Evolutionary conservation across 2,797 vertebrate species (phyloP).

Genomic region (Denticeps clupeoides): DNA sequence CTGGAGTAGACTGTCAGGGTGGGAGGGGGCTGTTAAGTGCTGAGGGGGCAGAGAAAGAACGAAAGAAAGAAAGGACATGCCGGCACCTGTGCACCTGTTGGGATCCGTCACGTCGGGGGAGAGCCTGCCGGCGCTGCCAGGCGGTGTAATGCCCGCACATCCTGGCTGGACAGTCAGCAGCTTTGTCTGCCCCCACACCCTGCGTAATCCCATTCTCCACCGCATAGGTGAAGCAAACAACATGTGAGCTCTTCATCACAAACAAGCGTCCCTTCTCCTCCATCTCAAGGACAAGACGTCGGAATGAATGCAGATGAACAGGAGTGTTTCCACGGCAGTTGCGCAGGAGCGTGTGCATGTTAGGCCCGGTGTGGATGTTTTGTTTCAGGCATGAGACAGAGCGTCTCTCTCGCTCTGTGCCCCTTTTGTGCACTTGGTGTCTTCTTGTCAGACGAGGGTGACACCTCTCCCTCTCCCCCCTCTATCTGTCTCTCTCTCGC

Average conservation of each 20-base stretch:
- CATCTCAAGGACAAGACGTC: too few relatives aligned
- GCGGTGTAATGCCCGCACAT: constrained; percentile 69
- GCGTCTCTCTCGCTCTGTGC: too few relatives aligned
- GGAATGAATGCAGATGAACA: too few relatives aligned
- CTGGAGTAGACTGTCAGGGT: not conserved
- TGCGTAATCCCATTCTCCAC: constrained; percentile 16
- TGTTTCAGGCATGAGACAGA: too few relatives aligned
- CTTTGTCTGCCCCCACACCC: too few relatives aligned
- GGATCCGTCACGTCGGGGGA: constrained; percentile 58
- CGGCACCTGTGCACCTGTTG: constrained; percentile 85
- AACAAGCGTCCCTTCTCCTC: not conserved
- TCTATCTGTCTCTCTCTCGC: too few relatives aligned
- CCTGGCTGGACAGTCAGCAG: constrained; percentile 35
- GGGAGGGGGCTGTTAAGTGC: too few relatives aligned
- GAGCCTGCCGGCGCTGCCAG: constrained; percentile 62
- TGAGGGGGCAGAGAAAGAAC: constrained; percentile 28
- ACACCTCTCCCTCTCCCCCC: too few relatives aligned
- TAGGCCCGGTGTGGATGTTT: too few relatives aligned
- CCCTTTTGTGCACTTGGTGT: too few relatives aligned
- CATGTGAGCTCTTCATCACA: constrained; percentile 4
- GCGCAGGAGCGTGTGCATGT: not conserved
- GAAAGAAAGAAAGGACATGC: constrained; percentile 44
- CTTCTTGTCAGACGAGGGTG: too few relatives aligned
- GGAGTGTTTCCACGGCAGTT: constrained; percentile 14
- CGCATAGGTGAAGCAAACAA: constrained; percentile 3